A percentile compares a stretch with the other conserved stretches of the same genome.
Evolutionary conservation across 2,888 invertebrate genomes (phyloP).

Genomic region (Macrophya alboannulata): DNA sequence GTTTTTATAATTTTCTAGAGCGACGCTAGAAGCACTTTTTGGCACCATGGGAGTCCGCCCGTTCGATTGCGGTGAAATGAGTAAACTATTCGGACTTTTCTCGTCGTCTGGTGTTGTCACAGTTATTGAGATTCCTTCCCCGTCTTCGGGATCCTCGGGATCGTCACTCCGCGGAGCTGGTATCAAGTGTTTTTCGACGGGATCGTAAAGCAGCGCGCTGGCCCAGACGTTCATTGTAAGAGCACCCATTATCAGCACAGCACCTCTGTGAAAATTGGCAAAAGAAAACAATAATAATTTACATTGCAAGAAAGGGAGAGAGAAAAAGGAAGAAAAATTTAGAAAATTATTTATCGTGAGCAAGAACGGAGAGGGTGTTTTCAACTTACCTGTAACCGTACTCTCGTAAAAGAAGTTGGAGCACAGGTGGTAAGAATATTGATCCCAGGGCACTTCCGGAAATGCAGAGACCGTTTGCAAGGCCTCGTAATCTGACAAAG

Average conservation of each 20-base stretch:
- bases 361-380: background rate
- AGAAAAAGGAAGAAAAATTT: background rate
- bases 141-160: constrained; percentile 75
- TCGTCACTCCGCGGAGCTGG: constrained; percentile 76
- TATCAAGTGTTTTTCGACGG: constrained; percentile 91
- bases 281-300: constrained; percentile 60
- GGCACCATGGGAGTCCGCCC: constrained; percentile 73
- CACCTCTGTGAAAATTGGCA: constrained; percentile 83
- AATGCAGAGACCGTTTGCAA: constrained; percentile 94
- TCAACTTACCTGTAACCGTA: constrained; percentile 88
- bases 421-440: constrained; percentile 91
- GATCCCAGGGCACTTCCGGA: constrained; percentile 94
- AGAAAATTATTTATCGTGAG: background rate
- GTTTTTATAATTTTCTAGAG: constrained; percentile 82
- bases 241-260: constrained; percentile 91
- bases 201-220: constrained; percentile 92
- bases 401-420: constrained; percentile 86
- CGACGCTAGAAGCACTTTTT: constrained; percentile 87
- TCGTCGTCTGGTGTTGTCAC: constrained; percentile 73
- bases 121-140: constrained; percentile 73
- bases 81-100: constrained; percentile 66
- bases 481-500: constrained; percentile 89
- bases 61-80: constrained; percentile 60
- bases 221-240: constrained; percentile 92
- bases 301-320: constrained; percentile 35